phyloP scores from a whole-genome alignment of 1,140 invertebrate species.

The Listronotus bonariensis region DNA sequence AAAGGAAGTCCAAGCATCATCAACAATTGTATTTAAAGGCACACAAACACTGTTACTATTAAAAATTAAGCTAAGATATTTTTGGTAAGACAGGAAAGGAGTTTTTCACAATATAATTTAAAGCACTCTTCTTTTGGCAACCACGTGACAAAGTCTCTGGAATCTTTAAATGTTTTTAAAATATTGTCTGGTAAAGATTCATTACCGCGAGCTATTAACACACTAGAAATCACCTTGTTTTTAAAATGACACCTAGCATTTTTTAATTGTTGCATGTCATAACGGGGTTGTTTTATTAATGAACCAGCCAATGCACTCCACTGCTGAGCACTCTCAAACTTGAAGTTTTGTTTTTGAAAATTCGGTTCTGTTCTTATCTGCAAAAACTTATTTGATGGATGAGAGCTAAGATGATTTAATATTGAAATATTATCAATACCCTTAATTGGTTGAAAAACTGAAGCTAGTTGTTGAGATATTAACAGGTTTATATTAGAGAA shows the following conservation, averaged over 20 bases:
- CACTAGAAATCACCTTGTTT: conserved; percentile 18
- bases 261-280: conserved; percentile 22
- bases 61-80: conserved; percentile 56
- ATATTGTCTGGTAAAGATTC: conserved; percentile 44
- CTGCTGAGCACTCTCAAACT: conserved; percentile 49
- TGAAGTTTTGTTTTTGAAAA: conserved; percentile 36
- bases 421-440: conserved; percentile 49
- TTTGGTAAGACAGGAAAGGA: conserved; percentile 55
- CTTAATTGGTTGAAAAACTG: conserved; percentile 56
- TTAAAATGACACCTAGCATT: neutral
- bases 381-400: conserved; percentile 59
- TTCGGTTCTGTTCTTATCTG: conserved; percentile 57
- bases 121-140: conserved; percentile 51
- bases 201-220: conserved; percentile 52
- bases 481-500: conserved; percentile 58
- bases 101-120: conserved; percentile 55
- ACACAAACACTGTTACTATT: conserved; percentile 57
- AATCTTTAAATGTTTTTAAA: conserved; percentile 48
- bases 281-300: conserved; percentile 29
- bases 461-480: conserved; percentile 57
- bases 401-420: conserved; percentile 53
- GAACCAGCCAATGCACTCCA: conserved; percentile 27
- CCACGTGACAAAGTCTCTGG: conserved; percentile 57
- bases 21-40: conserved; percentile 54
- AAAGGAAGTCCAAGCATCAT: conserved; percentile 59